These are phyloP conservation scores for Champsocephalus esox DNA, from an alignment of 2,797 vertebrate genomes.

Conservation along the genomic window DNA sequence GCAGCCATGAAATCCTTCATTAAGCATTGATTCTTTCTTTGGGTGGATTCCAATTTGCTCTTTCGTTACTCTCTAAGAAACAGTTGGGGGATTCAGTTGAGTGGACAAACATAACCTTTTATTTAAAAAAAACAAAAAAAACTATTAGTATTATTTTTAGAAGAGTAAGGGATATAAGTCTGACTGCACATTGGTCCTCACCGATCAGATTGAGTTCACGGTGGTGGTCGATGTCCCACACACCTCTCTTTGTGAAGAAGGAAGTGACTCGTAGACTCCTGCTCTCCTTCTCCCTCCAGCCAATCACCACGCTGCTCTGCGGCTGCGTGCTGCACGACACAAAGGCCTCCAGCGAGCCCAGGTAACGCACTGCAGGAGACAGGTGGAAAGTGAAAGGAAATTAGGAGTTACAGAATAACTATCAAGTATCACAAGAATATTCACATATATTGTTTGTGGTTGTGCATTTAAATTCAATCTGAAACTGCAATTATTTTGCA, in stretches of 20 bases:
- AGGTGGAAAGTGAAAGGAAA: conserved; percentile 24
- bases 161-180: neutral
- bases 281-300: conserved; percentile 83
- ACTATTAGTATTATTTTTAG: too few species aligned
- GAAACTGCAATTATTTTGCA: too few species aligned
- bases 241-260: conserved; percentile 80
- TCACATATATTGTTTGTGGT: neutral
- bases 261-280: conserved; percentile 71
- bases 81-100: neutral
- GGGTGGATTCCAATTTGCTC: too few species aligned
- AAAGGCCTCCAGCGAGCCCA: conserved; percentile 84
- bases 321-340: conserved; percentile 84
- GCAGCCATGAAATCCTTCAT: too few species aligned
- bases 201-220: conserved; percentile 85
- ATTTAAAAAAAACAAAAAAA: too few species aligned
- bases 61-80: neutral
- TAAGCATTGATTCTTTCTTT: too few species aligned
- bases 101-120: too few species aligned
- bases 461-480: too few species aligned
- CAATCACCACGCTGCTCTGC: conserved; percentile 79
- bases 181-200: conserved; percentile 45
- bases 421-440: neutral
- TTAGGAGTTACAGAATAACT: neutral
- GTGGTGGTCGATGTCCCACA: conserved; percentile 86
- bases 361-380: conserved; percentile 74